Conservation (phyloP, 2,797 vertebrate genomes). For the Strix occidentalis region DNA sequence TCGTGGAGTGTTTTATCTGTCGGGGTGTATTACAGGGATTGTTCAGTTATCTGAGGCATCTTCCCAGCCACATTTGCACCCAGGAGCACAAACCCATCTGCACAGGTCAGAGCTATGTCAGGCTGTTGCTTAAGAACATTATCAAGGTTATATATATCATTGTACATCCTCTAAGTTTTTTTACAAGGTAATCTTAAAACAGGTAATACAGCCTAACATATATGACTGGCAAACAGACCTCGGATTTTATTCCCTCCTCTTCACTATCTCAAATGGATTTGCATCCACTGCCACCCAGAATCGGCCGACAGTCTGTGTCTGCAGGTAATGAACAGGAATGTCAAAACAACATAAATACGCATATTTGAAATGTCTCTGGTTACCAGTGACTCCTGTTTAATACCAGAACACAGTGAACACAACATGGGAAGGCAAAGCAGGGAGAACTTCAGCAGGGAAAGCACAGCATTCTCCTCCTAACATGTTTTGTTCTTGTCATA, state of each 20-base stretch:
- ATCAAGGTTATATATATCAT: background rate
- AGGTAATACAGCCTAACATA: background rate
- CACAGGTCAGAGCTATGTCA: background rate
- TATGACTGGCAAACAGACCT: background rate
- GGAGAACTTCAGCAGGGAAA: background rate
- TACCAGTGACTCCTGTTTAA: background rate
- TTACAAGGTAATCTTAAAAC: background rate
- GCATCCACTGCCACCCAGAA: background rate
- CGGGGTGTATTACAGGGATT: background rate
- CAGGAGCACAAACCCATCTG: background rate
- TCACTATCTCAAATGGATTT: background rate
- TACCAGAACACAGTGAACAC: background rate
- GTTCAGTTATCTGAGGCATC: background rate
- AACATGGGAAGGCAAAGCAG: background rate
- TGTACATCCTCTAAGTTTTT: background rate
- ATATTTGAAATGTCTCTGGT: background rate
- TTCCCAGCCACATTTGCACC: background rate
- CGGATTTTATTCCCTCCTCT: background rate
- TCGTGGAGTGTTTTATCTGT: accelerated
- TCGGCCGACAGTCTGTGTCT: background rate
- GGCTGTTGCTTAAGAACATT: background rate
- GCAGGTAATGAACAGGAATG: background rate
- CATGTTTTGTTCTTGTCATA: background rate
- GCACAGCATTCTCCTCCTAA: background rate
- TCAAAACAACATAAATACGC: background rate